Evolutionary conservation across 2,113 vertebrate species (phyloP).

Genomic region (Cinclus cinclus): DNA sequence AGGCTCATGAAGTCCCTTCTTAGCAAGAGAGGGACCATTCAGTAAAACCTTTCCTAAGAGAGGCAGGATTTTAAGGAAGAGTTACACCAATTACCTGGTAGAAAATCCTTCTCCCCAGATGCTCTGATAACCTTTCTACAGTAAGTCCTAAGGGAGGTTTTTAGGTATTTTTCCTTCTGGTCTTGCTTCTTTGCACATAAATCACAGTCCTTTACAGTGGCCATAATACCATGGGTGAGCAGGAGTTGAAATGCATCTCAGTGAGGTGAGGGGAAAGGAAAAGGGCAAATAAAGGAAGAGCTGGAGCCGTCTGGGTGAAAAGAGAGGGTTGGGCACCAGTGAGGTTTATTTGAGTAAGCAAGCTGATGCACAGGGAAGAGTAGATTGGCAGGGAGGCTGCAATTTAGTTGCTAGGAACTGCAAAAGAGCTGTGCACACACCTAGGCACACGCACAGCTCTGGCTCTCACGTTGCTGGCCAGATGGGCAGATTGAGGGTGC

Average conservation of each 20-base stretch:
- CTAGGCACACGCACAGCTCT: accelerated
- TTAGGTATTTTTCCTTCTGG: not conserved
- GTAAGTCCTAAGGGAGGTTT: not conserved
- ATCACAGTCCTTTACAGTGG: not conserved
- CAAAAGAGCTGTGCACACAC: not conserved
- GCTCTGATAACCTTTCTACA: not conserved
- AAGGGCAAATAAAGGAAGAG: not conserved
- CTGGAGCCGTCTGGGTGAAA: not conserved
- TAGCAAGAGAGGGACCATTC: not conserved
- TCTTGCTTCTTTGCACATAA: not conserved
- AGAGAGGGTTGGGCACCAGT: not conserved
- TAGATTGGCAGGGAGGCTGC: not conserved
- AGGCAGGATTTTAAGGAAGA: not conserved
- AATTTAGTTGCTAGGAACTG: conserved; percentile 6
- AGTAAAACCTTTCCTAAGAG: not conserved
- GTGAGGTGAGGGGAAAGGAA: not conserved
- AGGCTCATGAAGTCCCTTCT: not conserved
- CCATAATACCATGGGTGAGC: not conserved
- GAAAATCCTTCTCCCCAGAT: not conserved
- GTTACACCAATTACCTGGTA: not conserved
- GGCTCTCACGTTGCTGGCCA: not conserved
- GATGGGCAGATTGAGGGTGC: not conserved
- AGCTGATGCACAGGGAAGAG: not conserved
- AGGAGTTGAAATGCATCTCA: not conserved
- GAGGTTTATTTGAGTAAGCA: not conserved